Evolutionary conservation across 2,113 vertebrate species (phyloP).

Genomic region (Zonotrichia leucophrys): DNA sequence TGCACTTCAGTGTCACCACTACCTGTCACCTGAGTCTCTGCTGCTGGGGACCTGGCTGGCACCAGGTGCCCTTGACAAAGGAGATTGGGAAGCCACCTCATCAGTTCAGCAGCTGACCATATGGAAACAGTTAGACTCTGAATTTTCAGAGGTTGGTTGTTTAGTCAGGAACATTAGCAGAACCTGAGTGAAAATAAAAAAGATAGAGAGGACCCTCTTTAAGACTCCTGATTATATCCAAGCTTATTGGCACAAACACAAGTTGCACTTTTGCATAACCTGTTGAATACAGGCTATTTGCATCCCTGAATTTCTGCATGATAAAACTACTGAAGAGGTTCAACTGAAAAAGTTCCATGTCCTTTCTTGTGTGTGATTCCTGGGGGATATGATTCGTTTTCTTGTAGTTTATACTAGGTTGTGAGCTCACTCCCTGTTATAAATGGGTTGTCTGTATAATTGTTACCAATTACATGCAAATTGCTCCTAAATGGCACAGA

Average conservation of each 20-base stretch:
- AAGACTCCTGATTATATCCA: not conserved
- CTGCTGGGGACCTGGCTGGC: not conserved
- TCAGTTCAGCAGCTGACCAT: not conserved
- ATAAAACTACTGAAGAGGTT: conserved; percentile 1
- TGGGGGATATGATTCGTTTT: not conserved
- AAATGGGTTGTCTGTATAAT: conserved; percentile 59
- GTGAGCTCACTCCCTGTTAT: conserved; percentile 42
- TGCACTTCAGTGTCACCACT: not conserved
- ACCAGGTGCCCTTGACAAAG: not conserved
- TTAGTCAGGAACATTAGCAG: not conserved
- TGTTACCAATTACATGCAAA: conserved; percentile 64
- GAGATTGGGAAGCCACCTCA: not conserved
- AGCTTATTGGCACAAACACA: not conserved
- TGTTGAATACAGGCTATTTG: not conserved
- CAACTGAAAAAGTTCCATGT: not conserved
- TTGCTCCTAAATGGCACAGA: conserved; percentile 57
- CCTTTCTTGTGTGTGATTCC: conserved; percentile 4
- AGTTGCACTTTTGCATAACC: not conserved
- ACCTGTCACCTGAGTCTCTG: not conserved
- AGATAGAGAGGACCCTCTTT: not conserved
- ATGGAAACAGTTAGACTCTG: not conserved
- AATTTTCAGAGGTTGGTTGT: not conserved
- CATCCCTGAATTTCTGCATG: not conserved
- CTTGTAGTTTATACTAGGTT: conserved; percentile 6
- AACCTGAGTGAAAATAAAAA: not conserved